Evolutionary conservation across 2,797 vertebrate species (phyloP).

Genomic region (Galaxias olidus): DNA sequence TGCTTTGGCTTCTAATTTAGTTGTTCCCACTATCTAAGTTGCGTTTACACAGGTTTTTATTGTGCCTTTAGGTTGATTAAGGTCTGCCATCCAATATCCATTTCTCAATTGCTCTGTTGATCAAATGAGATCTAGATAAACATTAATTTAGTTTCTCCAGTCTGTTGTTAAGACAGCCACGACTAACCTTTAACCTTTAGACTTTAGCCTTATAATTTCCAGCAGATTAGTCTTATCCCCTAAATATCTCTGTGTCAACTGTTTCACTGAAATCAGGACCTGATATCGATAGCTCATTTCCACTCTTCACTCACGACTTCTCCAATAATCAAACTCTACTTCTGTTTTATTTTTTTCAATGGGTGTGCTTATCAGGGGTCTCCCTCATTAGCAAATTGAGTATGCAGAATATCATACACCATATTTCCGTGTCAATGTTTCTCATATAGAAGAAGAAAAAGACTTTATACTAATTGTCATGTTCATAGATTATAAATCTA

Average conservation of each 20-base stretch:
- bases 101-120: constrained; percentile 3
- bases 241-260: constrained; percentile 14
- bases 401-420: too few species aligned
- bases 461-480: too few species aligned
- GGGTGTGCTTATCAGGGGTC: neutral
- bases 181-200: constrained; percentile 29
- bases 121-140: constrained; percentile 14
- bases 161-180: neutral
- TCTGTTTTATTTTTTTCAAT: neutral
- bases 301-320: neutral
- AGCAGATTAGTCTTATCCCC: constrained; percentile 1
- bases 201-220: constrained; percentile 6
- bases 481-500: too few species aligned
- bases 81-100: neutral
- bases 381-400: too few species aligned
- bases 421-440: too few species aligned
- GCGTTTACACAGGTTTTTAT: too few species aligned
- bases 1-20: too few species aligned
- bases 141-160: neutral
- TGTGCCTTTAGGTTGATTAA: neutral
- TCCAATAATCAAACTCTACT: too few species aligned
- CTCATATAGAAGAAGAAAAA: too few species aligned
- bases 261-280: neutral
- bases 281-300: neutral
- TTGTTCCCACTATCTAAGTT: too few species aligned